Base-by-base conservation (phyloP, 2,113 vertebrate genomes). In the Cryptomyrus ogoouensis region DNA sequence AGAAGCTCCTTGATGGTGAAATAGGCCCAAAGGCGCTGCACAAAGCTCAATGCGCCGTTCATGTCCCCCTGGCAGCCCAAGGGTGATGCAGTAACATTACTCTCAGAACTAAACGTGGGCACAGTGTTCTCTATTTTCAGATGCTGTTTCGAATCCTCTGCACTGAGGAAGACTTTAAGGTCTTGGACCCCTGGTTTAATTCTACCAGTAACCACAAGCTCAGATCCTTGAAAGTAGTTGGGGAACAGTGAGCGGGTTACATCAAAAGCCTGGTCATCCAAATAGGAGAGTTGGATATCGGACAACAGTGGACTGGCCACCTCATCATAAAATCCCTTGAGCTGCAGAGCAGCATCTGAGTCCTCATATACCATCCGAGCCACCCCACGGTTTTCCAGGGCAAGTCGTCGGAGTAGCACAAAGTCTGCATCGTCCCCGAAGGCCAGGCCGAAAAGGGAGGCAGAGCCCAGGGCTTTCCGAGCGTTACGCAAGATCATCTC, bases 381-480 rank as follows among this genome's bases (percentile, higher is more conserved):
- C 9, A 95, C 90, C 0, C 96, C 96, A 0, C 94, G 93, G 93
- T 97, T 97, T 85, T 97, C 96, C 91, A 97, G 88, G 0, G 97
- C 95, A 85, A 98, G 93, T 2, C 94, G 93, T 39, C 93, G 93
- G 35, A 97, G 92, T 3, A 97, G 94, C 0, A 95, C 94, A 88
- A 96, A 96, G 93, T 97, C 96, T 0, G 96, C 96, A 8, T 97
- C 97, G 9, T 97, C 96, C 0, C 96, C 96, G 42, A 98, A 98
- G 50, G 96, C 97, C 9, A 98, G 92, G 83, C 96, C 96, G 19
- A 97, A 97, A 35, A 98, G 94, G 3, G 96, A 95, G 35, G 95
- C 91, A 0, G 92, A 93, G 50, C 96, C 95, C 88, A 96, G 89
- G 3, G 95, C 96, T 89, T 93, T 95, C 86, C 89, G 94, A 39